These are phyloP conservation scores for Sialis fuliginosa DNA, from an alignment of 2,888 invertebrate genomes.

Conservation along the genomic window DNA sequence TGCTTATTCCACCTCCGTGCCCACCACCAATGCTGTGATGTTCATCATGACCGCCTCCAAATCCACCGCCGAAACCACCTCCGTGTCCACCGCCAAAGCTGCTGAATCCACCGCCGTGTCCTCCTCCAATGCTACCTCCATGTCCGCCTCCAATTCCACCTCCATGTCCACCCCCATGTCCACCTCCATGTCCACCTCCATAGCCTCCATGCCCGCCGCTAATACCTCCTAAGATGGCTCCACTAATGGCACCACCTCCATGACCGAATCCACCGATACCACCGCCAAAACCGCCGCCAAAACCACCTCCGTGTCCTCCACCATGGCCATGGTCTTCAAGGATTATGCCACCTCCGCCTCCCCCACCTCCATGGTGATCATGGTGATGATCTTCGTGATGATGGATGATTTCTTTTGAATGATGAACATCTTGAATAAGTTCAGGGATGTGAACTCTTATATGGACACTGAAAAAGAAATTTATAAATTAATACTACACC, in stretches of 20 bases:
- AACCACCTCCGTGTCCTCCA: slow-evolving; percentile 24
- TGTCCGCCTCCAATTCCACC: background rate
- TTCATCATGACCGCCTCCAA: background rate
- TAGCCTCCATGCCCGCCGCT: slow-evolving; percentile 9
- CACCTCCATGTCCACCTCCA: slow-evolving; percentile 9
- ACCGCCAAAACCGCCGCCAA: slow-evolving; percentile 9
- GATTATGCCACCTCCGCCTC: slow-evolving; percentile 13
- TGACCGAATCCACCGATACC: slow-evolving; percentile 10
- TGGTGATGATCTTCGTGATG: slow-evolving; percentile 19
- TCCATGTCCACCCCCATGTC: slow-evolving; percentile 4
- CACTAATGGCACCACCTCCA: slow-evolving; percentile 8
- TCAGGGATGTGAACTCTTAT: slow-evolving; percentile 37
- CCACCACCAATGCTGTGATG: background rate
- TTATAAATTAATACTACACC: too few species aligned
- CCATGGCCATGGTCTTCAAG: slow-evolving; percentile 20
- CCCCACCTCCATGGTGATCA: slow-evolving; percentile 17
- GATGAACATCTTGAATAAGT: slow-evolving; percentile 28
- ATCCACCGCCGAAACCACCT: background rate
- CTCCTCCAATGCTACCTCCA: background rate
- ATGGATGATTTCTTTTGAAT: slow-evolving; percentile 25
- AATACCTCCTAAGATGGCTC: slow-evolving; percentile 7
- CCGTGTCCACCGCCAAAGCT: slow-evolving; percentile 1
- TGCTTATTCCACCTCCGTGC: background rate
- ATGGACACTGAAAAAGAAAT: slow-evolving; percentile 29
- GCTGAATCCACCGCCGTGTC: background rate